Percentiles rank a stretch among this genome's conserved stretches.
Conservation (phyloP, 2,888 invertebrate genomes). For the Phaedon cochleariae region DNA sequence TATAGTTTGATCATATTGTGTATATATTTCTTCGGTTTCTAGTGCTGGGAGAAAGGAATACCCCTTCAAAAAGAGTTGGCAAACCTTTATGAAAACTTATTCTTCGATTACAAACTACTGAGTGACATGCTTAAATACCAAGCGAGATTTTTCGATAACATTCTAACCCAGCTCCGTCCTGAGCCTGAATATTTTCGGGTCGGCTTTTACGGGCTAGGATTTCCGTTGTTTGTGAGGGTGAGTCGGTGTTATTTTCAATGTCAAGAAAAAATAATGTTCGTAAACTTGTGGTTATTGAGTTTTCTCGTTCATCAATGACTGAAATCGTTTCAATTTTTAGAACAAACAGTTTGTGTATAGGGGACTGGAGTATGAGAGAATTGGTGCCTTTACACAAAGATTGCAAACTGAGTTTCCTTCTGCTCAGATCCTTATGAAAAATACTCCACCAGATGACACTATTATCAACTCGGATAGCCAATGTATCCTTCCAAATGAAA, state of each 20-base stretch:
- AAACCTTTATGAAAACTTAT: conserved; percentile 82
- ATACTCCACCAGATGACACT: conserved; percentile 88
- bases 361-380: conserved; percentile 93
- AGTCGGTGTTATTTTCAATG: conserved; percentile 54
- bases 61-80: conserved; percentile 91
- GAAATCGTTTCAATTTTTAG: conserved; percentile 62
- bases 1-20: too few species aligned
- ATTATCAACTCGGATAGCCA: conserved; percentile 87
- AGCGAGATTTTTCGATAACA: conserved; percentile 91
- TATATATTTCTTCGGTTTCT: conserved; percentile 48
- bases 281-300: too few species aligned
- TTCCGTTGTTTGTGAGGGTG: conserved; percentile 94
- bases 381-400: conserved; percentile 92
- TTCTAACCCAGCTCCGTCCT: conserved; percentile 85
- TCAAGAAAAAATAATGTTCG: too few species aligned
- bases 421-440: conserved; percentile 92
- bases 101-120: conserved; percentile 89
- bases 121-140: conserved; percentile 85
- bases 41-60: conserved; percentile 96
- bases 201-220: conserved; percentile 92
- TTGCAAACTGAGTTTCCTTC: conserved; percentile 93
- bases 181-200: conserved; percentile 96
- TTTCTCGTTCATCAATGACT: too few species aligned
- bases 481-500: conserved; percentile 67
- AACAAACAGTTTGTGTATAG: conserved; percentile 96